Evolutionary conservation across 2,113 vertebrate species (phyloP).

Genomic region (Urocitellus parryii): DNA sequence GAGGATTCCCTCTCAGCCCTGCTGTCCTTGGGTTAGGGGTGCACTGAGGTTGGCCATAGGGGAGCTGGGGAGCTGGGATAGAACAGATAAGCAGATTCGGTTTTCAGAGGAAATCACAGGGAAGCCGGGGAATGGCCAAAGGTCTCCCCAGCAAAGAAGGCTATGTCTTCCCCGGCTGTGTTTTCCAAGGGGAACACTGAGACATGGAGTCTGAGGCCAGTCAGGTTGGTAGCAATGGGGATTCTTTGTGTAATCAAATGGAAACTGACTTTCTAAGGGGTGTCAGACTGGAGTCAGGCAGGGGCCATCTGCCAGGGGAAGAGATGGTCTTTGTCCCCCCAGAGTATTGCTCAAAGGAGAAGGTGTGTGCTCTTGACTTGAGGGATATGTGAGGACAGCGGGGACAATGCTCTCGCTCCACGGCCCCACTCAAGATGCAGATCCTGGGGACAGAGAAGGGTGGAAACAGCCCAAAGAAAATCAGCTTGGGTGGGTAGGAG

Average conservation of each 20-base stretch:
- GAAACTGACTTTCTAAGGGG: background rate
- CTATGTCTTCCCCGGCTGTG: background rate
- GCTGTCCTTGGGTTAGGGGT: background rate
- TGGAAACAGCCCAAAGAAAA: background rate
- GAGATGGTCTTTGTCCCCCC: background rate
- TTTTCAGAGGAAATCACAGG: background rate
- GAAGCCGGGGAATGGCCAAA: background rate
- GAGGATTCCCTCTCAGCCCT: background rate
- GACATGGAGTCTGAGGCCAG: background rate
- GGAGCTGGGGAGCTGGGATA: background rate
- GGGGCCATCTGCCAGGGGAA: background rate
- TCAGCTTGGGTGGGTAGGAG: background rate
- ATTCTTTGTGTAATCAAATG: background rate
- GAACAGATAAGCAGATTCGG: background rate
- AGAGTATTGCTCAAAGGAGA: background rate
- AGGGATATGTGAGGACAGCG: background rate
- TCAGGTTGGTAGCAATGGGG: background rate
- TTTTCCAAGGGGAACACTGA: background rate
- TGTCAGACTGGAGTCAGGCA: background rate
- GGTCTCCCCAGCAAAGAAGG: background rate
- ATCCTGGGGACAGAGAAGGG: background rate
- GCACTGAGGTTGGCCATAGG: background rate
- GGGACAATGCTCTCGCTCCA: background rate
- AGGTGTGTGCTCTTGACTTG: background rate
- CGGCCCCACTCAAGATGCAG: background rate